Evolutionary conservation across 2,797 vertebrate genomes (phyloP), one percentile per base, ranked within the genome.

Genomic region (Pempheris klunzingeri): DNA sequence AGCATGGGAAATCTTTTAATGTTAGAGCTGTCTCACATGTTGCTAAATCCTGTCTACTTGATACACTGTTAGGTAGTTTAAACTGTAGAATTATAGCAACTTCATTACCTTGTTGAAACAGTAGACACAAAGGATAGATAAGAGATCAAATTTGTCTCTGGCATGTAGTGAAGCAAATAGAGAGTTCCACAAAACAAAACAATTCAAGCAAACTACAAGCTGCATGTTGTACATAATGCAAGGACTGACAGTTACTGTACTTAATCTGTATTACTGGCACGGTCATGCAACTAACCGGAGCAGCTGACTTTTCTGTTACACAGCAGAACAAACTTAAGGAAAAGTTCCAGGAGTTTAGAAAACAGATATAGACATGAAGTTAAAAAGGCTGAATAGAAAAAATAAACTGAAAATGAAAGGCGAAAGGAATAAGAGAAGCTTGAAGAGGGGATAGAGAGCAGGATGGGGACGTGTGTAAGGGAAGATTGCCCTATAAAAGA

Each of bases 401-500:
- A 62, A 53, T 7, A 38, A 68, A 67, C 2, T 3, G 7, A 64
- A 66, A 32, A 36, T 5, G 7, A 67, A 60, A 61, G 30, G 46
- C 46, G 20, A 61, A 55, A 65, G 17, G 74, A 30, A 22, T 14
- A 38, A 39, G 24, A 54, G 46, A 22, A 32, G 36, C 60, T 64
- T 52, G 20, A 70, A 71, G 64, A 71, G 5, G 24, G 47, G 38
- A 58, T 47, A 59, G 39, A 74, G 44, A 71, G 53, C 41, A 22
- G 24, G 38, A 55, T 34, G 22, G 36, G 12, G 64, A 66, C 74
- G 44, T 61, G 47, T 43, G 26, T 30, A 28, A 50, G 28, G 28
- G 32, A 68, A 79, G 74, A 71, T 32, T 67, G 53, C 46, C 60
- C 71, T 63, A 80, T 74, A 36, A 80, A 80, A 74, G 78, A 73